These are phyloP conservation scores for Hydractinia symbiolongicarpus DNA, from an alignment of 30 jellyfish, hydroid and myxozoan species.

Conservation along the genomic window DNA sequence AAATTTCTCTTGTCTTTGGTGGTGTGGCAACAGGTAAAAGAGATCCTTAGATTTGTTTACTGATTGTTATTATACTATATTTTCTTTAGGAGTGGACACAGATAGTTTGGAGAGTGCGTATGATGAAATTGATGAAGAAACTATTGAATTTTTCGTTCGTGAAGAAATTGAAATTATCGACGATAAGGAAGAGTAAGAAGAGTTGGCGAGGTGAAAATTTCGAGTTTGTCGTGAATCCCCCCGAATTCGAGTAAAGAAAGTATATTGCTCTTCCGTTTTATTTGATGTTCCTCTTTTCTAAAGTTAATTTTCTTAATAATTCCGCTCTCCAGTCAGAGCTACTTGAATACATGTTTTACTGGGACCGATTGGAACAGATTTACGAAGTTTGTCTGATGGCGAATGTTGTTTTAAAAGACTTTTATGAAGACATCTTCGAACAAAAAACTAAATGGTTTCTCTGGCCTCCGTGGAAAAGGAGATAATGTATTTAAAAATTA, in stretches of 20 bases:
- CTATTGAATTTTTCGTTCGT: slow-evolving; percentile 81
- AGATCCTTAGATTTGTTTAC: background rate
- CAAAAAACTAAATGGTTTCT: slow-evolving; percentile 46
- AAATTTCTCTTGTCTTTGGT: no score
- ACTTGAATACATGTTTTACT: background rate
- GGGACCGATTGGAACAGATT: no score
- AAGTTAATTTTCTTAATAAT: background rate
- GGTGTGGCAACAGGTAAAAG: no score
- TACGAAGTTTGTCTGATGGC: slow-evolving; percentile 5
- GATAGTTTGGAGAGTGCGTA: slow-evolving; percentile 57
- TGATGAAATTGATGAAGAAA: slow-evolving; percentile 81
- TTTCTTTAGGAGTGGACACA: slow-evolving; percentile 68
- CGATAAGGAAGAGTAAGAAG: slow-evolving; percentile 49
- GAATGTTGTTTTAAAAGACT: background rate
- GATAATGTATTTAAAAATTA: background rate
- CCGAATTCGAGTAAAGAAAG: no score
- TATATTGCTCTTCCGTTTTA: background rate
- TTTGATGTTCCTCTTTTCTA: background rate
- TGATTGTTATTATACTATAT: background rate
- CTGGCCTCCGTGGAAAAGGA: slow-evolving; percentile 84
- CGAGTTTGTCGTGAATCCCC: background rate
- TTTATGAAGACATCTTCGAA: background rate
- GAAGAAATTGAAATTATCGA: slow-evolving; percentile 80
- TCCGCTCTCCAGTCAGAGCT: background rate
- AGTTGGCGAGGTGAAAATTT: no score